Evolutionary conservation across 2,888 invertebrate genomes (phyloP), one percentile per base, ranked within the genome.

Genomic region (Brachyptera risi): DNA sequence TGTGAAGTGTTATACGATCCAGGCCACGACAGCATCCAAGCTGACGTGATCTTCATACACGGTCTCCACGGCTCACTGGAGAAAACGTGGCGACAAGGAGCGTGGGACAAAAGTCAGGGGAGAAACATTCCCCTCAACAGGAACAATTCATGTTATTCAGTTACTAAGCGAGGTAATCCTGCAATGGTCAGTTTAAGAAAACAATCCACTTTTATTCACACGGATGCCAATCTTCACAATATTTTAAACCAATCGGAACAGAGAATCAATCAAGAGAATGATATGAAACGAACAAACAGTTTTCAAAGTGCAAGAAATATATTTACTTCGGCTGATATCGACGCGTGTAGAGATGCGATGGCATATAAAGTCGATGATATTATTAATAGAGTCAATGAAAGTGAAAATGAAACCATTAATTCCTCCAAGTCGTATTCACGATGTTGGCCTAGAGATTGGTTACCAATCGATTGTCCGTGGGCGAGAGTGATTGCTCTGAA

Each of bases 381-480:
- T 68, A 68, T 7, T 35, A 67, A 71, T 13, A 40, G 56, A 35
- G 44, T 42, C 60, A 61, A 38, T 62, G 69, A 42, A 65, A 69
- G 19, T 63, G 72, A 75, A 2, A 80, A 79, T 58, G 85, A 83
- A 68, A 84, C 85, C 0, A 17, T 17, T 3, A 15, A 15, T 40
- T 23, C 23, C 23, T 19, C 27, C 31, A 37, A 3, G 37, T 35
- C 35, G 9, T 54, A 54, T 35, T 35, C 64, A 42, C 73, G 75
- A 11, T 92, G 92, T 70, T 93, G 92, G 92, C 93, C 93, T 0
- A 79, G 83, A 63, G 92, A 94, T 72, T 95, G 94, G 94, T 74
- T 95, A 23, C 85, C 88, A 0, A 71, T 81, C 38, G 93, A 94
- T 71, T 86, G 86, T 69, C 88, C 89, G 0, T 83, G 85, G 0